phyloP scores from a whole-genome alignment of 2,113 vertebrate genomes.

The Polypterus senegalus region DNA sequence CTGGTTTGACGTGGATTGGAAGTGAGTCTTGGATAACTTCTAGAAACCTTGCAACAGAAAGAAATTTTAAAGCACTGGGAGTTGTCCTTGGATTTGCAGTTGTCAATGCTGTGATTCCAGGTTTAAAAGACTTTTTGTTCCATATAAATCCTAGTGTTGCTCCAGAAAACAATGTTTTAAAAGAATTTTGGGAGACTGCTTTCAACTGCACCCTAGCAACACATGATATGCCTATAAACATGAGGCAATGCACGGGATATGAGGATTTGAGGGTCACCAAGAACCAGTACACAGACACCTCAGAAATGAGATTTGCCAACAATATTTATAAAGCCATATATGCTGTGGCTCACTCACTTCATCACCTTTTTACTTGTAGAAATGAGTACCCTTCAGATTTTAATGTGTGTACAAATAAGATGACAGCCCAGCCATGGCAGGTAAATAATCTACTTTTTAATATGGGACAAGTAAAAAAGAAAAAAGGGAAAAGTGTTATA shows the following conservation, averaged over 20 bases:
- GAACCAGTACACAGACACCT: conserved; percentile 36
- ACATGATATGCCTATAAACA: neutral
- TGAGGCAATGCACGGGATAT: conserved; percentile 23
- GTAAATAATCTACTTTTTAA: conserved; percentile 21
- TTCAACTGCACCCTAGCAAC: conserved; percentile 2
- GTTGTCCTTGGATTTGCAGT: conserved; percentile 47
- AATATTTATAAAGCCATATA: conserved; percentile 51
- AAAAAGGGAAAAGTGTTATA: neutral
- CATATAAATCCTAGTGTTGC: conserved; percentile 25
- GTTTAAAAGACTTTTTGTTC: conserved; percentile 41
- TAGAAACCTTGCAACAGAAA: conserved; percentile 36
- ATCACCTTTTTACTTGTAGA: conserved; percentile 33
- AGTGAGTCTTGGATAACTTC: conserved; percentile 52
- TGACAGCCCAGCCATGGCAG: conserved; percentile 32
- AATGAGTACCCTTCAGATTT: neutral
- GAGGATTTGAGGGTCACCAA: conserved; percentile 25
- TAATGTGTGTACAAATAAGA: conserved; percentile 27
- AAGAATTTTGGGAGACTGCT: conserved; percentile 8
- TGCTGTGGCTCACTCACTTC: conserved; percentile 42
- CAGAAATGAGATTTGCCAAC: conserved; percentile 36
- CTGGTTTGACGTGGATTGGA: conserved; percentile 44
- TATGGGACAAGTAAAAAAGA: neutral
- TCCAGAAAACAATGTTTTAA: neutral
- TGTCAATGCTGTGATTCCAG: conserved; percentile 37
- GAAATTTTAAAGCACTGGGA: conserved; percentile 33